These are phyloP conservation scores for Macrotus californicus DNA, from an alignment of 2,113 vertebrate species.

Conservation along the genomic window DNA sequence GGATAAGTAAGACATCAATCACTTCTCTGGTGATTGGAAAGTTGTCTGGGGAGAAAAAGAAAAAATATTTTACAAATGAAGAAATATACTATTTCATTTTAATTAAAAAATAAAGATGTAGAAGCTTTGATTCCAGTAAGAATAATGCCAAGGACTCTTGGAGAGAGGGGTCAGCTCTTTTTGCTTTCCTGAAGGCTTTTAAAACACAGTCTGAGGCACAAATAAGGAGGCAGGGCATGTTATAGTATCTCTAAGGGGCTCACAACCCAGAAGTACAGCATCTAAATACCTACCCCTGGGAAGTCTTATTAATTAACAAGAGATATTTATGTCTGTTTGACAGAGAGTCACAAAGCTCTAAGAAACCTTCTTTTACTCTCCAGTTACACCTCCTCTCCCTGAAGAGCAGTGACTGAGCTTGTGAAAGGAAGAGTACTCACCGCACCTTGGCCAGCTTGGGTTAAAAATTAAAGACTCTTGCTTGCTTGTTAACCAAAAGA, in stretches of 20 bases:
- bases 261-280: neutral
- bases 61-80: neutral
- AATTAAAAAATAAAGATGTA: neutral
- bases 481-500: constrained; percentile 8
- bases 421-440: neutral
- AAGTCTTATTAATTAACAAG: constrained; percentile 34
- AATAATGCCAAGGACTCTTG: neutral
- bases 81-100: neutral
- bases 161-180: neutral
- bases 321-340: neutral
- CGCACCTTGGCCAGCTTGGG: neutral
- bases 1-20: neutral
- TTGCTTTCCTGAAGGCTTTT: neutral
- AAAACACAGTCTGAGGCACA: neutral
- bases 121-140: neutral
- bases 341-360: neutral
- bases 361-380: constrained; percentile 39
- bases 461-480: constrained; percentile 32
- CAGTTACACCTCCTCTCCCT: constrained; percentile 1
- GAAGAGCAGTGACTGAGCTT: neutral
- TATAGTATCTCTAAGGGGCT: neutral
- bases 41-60: neutral
- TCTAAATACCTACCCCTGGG: neutral
- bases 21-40: neutral
- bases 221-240: neutral